Evolutionary conservation across 2,113 vertebrate species (phyloP), one percentile per base, ranked within the genome.

Genomic region (Lophotis ruficrista): DNA sequence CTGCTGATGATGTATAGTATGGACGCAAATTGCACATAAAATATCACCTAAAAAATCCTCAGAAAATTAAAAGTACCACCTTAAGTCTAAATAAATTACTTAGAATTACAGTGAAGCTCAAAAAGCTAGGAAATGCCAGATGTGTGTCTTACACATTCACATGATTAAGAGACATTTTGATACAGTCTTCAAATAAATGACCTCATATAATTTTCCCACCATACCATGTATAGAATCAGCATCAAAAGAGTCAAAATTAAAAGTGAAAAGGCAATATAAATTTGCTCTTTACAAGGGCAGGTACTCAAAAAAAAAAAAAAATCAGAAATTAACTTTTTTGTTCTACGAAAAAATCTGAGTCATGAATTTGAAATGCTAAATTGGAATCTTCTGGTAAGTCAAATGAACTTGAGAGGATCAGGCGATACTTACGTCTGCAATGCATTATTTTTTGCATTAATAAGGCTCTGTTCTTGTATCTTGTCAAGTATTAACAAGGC

Each of bases 401-500:
- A 69, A 18, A 25, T 70, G 35, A 90, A 77, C 50, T 87, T 33
- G 33, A 91, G 60, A 92, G n/a, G 56, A 72, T 81, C 43, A 78
- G 47, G 21, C 38, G 78, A 47, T 88, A 99, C 99, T 99, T 98
- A 99, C 99, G 99, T 99, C 97, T 99, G 99, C 95, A 99, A 98
- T 45, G 99, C 98, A 61, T 98, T 97, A 54, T 99, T 99, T 68
- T 99, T 99, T 97, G 98, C 98, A 38, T 99, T 99, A 70, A 99
- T 98, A 93, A 99, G 98, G 84, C 97, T 97, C 51, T 98, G 92
- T 72, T 99, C 99, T 54, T 99, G 98, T 94, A 99, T 98, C 97
- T 99, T 99, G 98, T 99, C 98, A 97, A 99, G 98, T 97, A 99
- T 99, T 97, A 99, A 95, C 98, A 99, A 96, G 95, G 99, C 99